phyloP scores from a whole-genome alignment of 2,888 invertebrate genomes.

The Eumerus sabulonum region DNA sequence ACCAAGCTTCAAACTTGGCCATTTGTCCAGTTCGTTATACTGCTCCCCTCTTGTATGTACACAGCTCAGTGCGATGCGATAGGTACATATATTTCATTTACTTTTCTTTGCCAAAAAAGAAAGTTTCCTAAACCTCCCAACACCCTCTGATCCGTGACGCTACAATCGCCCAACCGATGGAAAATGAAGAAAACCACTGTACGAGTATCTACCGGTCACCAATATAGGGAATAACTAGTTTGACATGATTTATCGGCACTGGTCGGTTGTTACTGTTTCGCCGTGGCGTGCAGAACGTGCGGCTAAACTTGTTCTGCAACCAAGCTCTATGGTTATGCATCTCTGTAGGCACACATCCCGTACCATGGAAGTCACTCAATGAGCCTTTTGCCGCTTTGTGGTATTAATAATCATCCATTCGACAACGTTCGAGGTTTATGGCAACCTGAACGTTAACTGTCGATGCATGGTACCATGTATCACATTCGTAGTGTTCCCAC shows the following conservation, averaged over 20 bases:
- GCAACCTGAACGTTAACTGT: neutral
- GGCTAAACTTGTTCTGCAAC: constrained; percentile 55
- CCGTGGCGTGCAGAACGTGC: constrained; percentile 34
- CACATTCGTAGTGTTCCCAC: constrained; percentile 46
- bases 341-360: no score
- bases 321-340: constrained; percentile 6
- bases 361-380: no score
- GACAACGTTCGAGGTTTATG: no score
- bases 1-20: neutral
- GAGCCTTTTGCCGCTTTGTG: no score
- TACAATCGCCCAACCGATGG: no score
- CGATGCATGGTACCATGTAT: neutral
- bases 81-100: constrained; percentile 2
- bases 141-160: no score
- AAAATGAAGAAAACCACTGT: constrained; percentile 24
- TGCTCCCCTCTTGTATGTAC: neutral
- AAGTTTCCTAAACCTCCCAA: constrained; percentile 43
- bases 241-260: constrained; percentile 61
- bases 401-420: no score
- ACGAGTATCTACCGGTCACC: constrained; percentile 46
- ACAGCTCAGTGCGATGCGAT: neutral
- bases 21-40: constrained; percentile 9
- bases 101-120: constrained; percentile 57
- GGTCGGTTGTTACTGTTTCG: constrained; percentile 51
- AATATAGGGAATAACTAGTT: constrained; percentile 60